phyloP scores from a whole-genome alignment of 2,888 invertebrate genomes.

The Parelbella ahira region DNA sequence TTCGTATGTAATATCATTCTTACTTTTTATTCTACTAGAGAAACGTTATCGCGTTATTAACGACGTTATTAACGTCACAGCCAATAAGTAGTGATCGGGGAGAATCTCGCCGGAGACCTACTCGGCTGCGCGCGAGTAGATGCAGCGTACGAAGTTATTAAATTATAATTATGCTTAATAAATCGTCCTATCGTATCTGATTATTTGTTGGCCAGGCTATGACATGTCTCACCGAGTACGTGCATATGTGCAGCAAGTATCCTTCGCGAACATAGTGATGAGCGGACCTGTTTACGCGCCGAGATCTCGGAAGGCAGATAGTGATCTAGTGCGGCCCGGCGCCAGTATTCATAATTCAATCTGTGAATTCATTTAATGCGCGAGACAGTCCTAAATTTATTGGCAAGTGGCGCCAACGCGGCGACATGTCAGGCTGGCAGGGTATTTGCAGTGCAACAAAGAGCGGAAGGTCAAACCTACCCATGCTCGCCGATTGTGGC shows the following conservation, averaged over 20 bases:
- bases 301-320: conserved; percentile 57
- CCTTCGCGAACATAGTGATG: conserved; percentile 50
- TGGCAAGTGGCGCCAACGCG: conserved; percentile 69
- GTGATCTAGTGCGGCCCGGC: conserved; percentile 63
- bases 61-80: conserved; percentile 22
- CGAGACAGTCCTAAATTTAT: conserved; percentile 77
- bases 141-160: conserved; percentile 21
- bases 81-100: conserved; percentile 18
- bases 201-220: conserved; percentile 37
- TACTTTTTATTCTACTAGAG: conserved; percentile 18
- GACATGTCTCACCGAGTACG: conserved; percentile 43
- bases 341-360: conserved; percentile 70
- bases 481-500: conserved; percentile 14
- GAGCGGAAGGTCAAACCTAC: conserved; percentile 42
- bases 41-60: conserved; percentile 23
- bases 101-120: conserved; percentile 17
- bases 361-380: conserved; percentile 70
- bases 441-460: conserved; percentile 63
- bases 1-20: conserved; percentile 17
- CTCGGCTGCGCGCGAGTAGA: conserved; percentile 17
- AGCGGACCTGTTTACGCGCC: conserved; percentile 58
- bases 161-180: conserved; percentile 29
- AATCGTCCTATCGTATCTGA: conserved; percentile 32
- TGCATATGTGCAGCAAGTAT: conserved; percentile 34
- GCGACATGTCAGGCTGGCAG: conserved; percentile 62